phyloP scores from a whole-genome alignment of 2,113 vertebrate genomes.

The Grallaria varia region DNA sequence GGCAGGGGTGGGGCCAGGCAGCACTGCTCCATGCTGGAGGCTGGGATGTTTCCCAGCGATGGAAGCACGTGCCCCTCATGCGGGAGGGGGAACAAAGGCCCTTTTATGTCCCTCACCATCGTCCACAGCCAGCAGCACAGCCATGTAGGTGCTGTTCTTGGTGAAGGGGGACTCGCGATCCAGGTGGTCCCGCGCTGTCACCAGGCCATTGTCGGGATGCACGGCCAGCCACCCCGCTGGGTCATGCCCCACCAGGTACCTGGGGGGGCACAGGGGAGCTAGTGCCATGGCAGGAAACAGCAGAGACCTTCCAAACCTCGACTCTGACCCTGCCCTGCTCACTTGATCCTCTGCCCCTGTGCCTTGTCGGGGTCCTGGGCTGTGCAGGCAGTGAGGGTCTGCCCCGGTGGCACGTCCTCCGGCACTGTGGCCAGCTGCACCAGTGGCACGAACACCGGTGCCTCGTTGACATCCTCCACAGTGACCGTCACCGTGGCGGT shows the following conservation, averaged over 20 bases:
- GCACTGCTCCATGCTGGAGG: not conserved
- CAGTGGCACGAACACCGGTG: constrained; percentile 71
- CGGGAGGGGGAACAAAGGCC: not conserved
- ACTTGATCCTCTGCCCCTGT: constrained; percentile 82
- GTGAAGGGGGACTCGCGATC: constrained; percentile 83
- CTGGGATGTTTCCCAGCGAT: not conserved
- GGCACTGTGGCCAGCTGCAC: constrained; percentile 53
- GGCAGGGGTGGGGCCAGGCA: not conserved
- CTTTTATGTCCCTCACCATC: constrained; percentile 74
- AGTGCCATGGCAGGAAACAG: rapidly evolving
- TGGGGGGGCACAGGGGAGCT: constrained; percentile 35
- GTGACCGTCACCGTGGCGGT: constrained; percentile 82
- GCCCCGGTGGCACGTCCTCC: constrained; percentile 60
- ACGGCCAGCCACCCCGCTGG: constrained; percentile 80
- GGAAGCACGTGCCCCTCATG: not conserved
- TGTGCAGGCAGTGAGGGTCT: constrained; percentile 58
- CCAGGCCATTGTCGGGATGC: constrained; percentile 69
- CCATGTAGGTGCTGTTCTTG: constrained; percentile 75
- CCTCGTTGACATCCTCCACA: constrained; percentile 82
- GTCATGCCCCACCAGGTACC: constrained; percentile 80
- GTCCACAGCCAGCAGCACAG: constrained; percentile 78
- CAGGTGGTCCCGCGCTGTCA: constrained; percentile 69
- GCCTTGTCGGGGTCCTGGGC: constrained; percentile 85
- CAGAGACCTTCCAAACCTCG: rapidly evolving
- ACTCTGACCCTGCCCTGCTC: not conserved